Percentiles rank a stretch among this genome's conserved stretches.
These are phyloP conservation scores for Teinopalpus imperialis DNA, from an alignment of 2,888 invertebrate genomes.

Conservation along the genomic window DNA sequence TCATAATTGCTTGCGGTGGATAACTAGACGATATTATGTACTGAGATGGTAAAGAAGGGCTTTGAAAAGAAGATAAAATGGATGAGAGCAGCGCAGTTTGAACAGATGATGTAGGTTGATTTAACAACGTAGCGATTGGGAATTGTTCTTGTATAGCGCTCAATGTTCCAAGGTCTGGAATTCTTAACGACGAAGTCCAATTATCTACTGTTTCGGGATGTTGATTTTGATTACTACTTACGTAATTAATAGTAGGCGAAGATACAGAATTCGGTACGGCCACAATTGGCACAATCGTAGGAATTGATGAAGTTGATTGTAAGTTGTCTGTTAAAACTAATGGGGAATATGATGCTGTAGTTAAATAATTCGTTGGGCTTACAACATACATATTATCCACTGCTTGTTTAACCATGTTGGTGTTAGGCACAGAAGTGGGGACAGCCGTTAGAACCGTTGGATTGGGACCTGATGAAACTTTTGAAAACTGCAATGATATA, in stretches of 20 bases:
- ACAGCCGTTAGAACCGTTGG: slow-evolving; percentile 20
- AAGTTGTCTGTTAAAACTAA: slow-evolving; percentile 12
- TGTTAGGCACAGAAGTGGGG: slow-evolving; percentile 2
- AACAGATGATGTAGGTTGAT: slow-evolving; percentile 29
- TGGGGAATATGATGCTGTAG: slow-evolving; percentile 19
- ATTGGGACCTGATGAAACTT: slow-evolving; percentile 29
- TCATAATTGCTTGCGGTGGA: slow-evolving; percentile 21
- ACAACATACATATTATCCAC: slow-evolving; percentile 11
- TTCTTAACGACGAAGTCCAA: slow-evolving; percentile 3
- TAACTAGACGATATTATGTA: slow-evolving; percentile 23
- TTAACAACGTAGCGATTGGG: slow-evolving; percentile 19
- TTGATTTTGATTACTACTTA: slow-evolving; percentile 6
- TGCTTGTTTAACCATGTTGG: slow-evolving; percentile 7
- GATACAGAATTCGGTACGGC: slow-evolving; percentile 5
- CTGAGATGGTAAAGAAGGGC: slow-evolving; percentile 25
- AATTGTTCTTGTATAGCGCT: slow-evolving; percentile 20
- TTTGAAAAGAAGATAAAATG: slow-evolving; percentile 34
- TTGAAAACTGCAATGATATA: slow-evolving; percentile 19
- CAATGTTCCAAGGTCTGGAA: slow-evolving; percentile 11
- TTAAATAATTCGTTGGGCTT: slow-evolving; percentile 21
- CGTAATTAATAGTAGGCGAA: background rate
- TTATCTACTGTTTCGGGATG: slow-evolving; percentile 4
- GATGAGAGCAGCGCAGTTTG: slow-evolving; percentile 37
- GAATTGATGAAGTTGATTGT: background rate
- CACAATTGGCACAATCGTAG: slow-evolving; percentile 1